Conservation (phyloP, 2,113 vertebrate genomes). For the Tetrao urogallus region DNA sequence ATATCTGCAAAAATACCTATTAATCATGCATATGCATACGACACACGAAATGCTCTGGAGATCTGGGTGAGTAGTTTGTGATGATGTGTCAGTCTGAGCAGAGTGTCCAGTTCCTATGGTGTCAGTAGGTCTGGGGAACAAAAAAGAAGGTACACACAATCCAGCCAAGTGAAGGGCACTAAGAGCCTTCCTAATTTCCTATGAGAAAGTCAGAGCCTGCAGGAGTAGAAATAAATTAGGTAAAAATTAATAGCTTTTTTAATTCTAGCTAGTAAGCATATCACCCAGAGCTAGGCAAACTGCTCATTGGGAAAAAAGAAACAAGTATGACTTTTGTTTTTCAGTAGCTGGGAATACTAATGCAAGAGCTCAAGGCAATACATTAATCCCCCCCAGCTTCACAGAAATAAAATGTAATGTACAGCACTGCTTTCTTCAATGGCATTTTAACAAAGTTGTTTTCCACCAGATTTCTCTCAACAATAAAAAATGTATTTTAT, state of each 20-base stretch:
- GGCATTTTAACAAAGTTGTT: constrained; percentile 17
- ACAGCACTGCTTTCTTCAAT: constrained; percentile 21
- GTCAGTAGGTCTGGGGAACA: neutral
- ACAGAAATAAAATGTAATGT: constrained; percentile 12
- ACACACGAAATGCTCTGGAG: neutral
- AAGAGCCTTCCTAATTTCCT: constrained; percentile 24
- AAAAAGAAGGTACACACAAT: neutral
- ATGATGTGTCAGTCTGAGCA: neutral
- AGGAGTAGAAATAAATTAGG: constrained; percentile 46
- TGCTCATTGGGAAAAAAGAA: neutral
- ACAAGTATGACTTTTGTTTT: constrained; percentile 50
- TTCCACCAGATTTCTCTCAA: constrained; percentile 23
- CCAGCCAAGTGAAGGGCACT: neutral
- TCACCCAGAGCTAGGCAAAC: constrained; percentile 29
- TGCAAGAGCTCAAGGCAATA: constrained; percentile 55
- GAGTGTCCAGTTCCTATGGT: neutral
- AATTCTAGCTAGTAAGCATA: constrained; percentile 56
- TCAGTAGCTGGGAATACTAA: constrained; percentile 52
- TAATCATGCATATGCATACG: no score
- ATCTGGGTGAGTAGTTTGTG: neutral
- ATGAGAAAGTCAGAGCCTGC: neutral
- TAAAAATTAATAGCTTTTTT: constrained; percentile 63
- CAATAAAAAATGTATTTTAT: constrained; percentile 52
- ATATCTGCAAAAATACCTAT: neutral
- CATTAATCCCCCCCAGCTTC: constrained; percentile 26